phyloP scores from a whole-genome alignment of 2,888 invertebrate species.

The Hyppa rectilinea region DNA sequence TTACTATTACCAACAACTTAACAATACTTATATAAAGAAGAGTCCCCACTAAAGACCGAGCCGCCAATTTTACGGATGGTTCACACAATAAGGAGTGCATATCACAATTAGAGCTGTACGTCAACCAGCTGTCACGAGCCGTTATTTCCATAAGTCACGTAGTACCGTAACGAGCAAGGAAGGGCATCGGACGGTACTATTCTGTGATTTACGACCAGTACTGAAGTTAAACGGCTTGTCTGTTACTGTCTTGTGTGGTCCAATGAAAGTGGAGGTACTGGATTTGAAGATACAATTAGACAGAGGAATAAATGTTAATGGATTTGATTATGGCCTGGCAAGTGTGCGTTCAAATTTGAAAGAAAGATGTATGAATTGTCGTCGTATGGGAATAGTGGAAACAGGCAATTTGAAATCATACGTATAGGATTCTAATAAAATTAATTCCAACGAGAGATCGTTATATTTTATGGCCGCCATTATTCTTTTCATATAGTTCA shows the following conservation, averaged over 20 bases:
- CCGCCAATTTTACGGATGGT: slow-evolving; percentile 48
- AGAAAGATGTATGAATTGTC: background rate
- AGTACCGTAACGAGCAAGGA: slow-evolving; percentile 70
- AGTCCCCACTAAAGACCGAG: background rate
- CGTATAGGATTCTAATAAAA: slow-evolving; percentile 23
- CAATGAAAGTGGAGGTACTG: slow-evolving; percentile 31
- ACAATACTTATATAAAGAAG: no score
- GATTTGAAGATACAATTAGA: slow-evolving; percentile 31
- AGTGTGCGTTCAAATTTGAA: background rate
- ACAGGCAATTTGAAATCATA: background rate
- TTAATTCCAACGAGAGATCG: slow-evolving; percentile 35
- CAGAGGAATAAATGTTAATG: background rate
- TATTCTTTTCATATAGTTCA: slow-evolving; percentile 18
- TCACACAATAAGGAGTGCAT: slow-evolving; percentile 53
- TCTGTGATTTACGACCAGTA: slow-evolving; percentile 64
- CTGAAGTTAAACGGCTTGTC: slow-evolving; percentile 58
- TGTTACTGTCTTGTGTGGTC: slow-evolving; percentile 58
- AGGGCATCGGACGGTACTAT: slow-evolving; percentile 64
- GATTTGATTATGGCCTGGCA: background rate
- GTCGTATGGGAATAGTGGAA: background rate
- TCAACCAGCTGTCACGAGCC: slow-evolving; percentile 69
- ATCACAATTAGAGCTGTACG: slow-evolving; percentile 67
- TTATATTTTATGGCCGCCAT: slow-evolving; percentile 33
- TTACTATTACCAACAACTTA: background rate
- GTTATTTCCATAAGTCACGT: slow-evolving; percentile 79